phyloP scores from a whole-genome alignment of 2,797 vertebrate species.

The Sandelia bainsii region DNA sequence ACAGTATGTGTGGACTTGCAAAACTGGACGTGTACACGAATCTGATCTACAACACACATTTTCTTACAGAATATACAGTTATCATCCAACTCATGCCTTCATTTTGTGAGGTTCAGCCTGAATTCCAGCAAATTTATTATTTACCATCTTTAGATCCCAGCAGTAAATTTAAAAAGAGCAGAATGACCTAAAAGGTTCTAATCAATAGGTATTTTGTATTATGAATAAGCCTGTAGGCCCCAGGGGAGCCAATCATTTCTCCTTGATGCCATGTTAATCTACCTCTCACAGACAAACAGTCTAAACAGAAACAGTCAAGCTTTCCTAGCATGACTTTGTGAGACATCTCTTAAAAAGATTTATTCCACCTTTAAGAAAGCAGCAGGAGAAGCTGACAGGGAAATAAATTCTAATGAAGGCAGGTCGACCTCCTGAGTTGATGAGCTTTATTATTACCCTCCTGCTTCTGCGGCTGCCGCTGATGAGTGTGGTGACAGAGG shows the following conservation, averaged over 20 bases:
- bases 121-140: too few relatives aligned
- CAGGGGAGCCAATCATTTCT: slow-evolving; percentile 10
- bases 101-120: too few relatives aligned
- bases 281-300: slow-evolving; percentile 7
- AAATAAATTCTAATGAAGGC: slow-evolving; percentile 69
- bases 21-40: too few relatives aligned
- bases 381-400: slow-evolving; percentile 43
- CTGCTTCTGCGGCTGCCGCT: slow-evolving; percentile 37
- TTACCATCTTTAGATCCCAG: too few relatives aligned
- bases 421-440: slow-evolving; percentile 58
- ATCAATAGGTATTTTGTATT: too few relatives aligned
- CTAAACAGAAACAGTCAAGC: slow-evolving; percentile 35
- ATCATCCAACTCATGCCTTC: too few relatives aligned
- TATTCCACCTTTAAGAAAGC: slow-evolving; percentile 49
- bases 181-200: too few relatives aligned
- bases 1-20: too few relatives aligned
- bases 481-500: slow-evolving; percentile 44
- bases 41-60: too few relatives aligned
- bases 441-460: slow-evolving; percentile 64
- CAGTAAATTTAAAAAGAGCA: too few relatives aligned
- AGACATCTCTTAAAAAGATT: slow-evolving; percentile 61
- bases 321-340: slow-evolving; percentile 51
- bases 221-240: background rate
- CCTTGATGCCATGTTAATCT: background rate
- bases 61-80: too few relatives aligned